These are phyloP conservation scores for Argyrosomus japonicus DNA, from an alignment of 2,113 vertebrate species.

Conservation along the genomic window DNA sequence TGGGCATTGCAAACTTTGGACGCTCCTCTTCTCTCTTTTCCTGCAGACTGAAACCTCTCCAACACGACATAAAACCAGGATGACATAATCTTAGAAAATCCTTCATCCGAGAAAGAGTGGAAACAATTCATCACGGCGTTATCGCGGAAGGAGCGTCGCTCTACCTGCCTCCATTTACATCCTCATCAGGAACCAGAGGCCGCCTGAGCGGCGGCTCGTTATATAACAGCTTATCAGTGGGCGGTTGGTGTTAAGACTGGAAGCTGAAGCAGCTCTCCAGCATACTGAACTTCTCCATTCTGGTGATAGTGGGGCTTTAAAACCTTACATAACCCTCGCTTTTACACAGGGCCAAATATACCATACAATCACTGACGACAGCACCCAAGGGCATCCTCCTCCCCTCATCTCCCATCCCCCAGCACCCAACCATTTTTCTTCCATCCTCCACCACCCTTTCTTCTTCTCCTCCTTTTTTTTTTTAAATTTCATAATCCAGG, in stretches of 20 bases:
- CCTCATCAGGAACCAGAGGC: constrained; percentile 24
- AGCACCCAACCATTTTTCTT: constrained; percentile 32
- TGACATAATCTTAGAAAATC: neutral
- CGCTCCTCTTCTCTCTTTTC: neutral
- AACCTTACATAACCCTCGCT: constrained; percentile 67
- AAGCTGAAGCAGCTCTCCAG: constrained; percentile 49
- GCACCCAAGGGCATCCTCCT: constrained; percentile 31
- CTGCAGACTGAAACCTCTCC: neutral
- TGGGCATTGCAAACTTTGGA: neutral
- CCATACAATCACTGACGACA: constrained; percentile 41
- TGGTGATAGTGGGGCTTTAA: constrained; percentile 53
- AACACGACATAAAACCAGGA: neutral
- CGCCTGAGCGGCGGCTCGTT: constrained; percentile 18
- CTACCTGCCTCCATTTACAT: constrained; percentile 42
- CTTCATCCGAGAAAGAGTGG: neutral
- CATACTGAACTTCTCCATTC: constrained; percentile 41
- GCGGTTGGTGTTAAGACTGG: constrained; percentile 30
- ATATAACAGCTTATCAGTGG: constrained; percentile 55
- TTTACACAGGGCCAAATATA: constrained; percentile 52
- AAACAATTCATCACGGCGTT: neutral
- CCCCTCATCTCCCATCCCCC: constrained; percentile 8
- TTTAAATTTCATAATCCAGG: constrained; percentile 68
- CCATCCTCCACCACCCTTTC: constrained; percentile 43
- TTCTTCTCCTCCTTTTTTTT: constrained; percentile 19
- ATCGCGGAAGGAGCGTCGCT: neutral